These are phyloP conservation scores for Acronicta psi DNA, from an alignment of 2,888 invertebrate species.

Conservation along the genomic window DNA sequence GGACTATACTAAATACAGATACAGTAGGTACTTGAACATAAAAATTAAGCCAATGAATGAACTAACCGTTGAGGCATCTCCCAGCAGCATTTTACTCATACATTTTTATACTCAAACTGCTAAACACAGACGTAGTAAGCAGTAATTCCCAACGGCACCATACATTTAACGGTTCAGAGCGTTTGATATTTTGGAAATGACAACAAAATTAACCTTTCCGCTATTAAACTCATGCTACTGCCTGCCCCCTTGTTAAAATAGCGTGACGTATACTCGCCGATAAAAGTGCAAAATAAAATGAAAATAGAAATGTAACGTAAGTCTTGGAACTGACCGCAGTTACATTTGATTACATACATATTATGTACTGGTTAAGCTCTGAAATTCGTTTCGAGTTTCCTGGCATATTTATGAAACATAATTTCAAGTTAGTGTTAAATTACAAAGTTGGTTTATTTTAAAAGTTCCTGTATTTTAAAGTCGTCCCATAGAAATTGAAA, in stretches of 20 bases:
- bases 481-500: conserved; percentile 23
- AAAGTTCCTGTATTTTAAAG: conserved; percentile 24
- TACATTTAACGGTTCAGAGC: conserved; percentile 29
- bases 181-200: conserved; percentile 56
- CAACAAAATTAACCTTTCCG: conserved; percentile 56
- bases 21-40: too few species aligned
- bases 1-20: too few species aligned
- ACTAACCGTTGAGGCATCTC: conserved; percentile 6
- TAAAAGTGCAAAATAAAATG: conserved; percentile 36
- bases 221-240: conserved; percentile 44
- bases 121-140: conserved; percentile 12
- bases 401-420: conserved; percentile 23
- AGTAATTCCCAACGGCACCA: conserved; percentile 39
- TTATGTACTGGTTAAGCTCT: conserved; percentile 11
- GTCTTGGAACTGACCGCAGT: conserved; percentile 12
- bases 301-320: conserved; percentile 21
- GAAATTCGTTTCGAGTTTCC: conserved; percentile 24
- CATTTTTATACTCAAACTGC: conserved; percentile 11
- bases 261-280: conserved; percentile 43
- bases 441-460: conserved; percentile 30
- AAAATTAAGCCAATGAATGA: too few species aligned
- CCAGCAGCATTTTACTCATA: conserved; percentile 21
- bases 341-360: conserved; percentile 28
- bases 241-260: conserved; percentile 40
- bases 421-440: conserved; percentile 32